Conservation (phyloP, 2,113 vertebrate genomes). For the Gymnocephalus cernua region DNA sequence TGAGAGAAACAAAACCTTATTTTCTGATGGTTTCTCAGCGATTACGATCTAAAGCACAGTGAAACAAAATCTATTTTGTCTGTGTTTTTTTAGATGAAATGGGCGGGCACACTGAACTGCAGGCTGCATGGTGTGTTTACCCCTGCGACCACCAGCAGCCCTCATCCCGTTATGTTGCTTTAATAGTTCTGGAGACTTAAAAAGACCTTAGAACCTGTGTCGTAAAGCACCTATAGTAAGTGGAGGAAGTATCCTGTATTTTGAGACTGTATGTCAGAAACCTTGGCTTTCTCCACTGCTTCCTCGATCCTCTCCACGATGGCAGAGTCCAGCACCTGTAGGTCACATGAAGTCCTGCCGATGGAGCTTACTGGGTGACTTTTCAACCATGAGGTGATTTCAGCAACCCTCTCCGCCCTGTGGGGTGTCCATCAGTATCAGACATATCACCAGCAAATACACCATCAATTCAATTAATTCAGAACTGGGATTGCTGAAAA, state of each 20-base stretch:
- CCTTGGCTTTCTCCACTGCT: constrained; percentile 74
- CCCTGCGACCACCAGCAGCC: no score
- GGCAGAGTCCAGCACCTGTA: constrained; percentile 72
- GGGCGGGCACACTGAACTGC: no score
- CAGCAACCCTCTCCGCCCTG: constrained; percentile 76
- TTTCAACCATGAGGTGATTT: constrained; percentile 77
- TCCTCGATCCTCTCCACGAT: constrained; percentile 79
- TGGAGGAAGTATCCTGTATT: fast-evolving
- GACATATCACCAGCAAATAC: neutral
- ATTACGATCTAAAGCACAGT: no score
- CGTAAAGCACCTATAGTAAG: no score
- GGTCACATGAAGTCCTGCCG: constrained; percentile 77
- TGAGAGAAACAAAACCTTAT: no score
- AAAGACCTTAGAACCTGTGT: no score
- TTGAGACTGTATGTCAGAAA: constrained; percentile 1
- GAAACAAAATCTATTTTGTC: no score
- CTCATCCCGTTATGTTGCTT: no score
- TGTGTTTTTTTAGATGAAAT: no score
- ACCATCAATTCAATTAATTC: neutral
- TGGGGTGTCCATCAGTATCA: neutral
- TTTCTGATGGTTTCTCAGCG: no score
- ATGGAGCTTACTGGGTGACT: constrained; percentile 78
- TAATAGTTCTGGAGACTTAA: no score
- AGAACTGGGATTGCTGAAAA: neutral
- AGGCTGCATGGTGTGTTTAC: no score